phyloP scores from a whole-genome alignment of 2,113 vertebrate genomes.

The Nansenia antarctica region DNA sequence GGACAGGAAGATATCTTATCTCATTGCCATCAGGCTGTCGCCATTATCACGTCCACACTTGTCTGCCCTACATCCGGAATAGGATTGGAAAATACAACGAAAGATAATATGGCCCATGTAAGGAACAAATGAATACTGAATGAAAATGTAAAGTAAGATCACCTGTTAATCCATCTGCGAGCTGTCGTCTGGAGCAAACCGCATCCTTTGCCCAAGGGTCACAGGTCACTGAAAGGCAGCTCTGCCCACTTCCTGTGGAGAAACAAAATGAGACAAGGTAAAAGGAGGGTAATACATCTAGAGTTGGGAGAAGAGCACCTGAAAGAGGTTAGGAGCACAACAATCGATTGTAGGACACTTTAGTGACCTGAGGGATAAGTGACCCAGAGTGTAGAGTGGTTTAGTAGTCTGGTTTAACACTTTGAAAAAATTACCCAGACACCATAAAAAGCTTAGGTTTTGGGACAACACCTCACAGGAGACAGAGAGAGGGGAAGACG shows the following conservation, averaged over 20 bases:
- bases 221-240: neutral
- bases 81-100: neutral
- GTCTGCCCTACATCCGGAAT: neutral
- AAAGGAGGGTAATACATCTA: neutral
- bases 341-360: neutral
- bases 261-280: neutral
- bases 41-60: neutral
- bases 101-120: neutral
- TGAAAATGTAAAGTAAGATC: constrained; percentile 12
- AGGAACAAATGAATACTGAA: constrained; percentile 8
- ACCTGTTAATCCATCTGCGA: constrained; percentile 59
- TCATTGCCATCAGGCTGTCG: no score
- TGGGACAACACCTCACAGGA: neutral
- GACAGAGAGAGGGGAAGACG: neutral
- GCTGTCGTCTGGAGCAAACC: constrained; percentile 11
- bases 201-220: constrained; percentile 30
- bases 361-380: neutral
- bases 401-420: no score
- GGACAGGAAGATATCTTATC: neutral
- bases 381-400: no score
- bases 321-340: neutral
- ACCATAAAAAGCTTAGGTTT: no score
- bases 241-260: constrained; percentile 21
- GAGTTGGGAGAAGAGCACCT: neutral
- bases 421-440: no score